These are phyloP conservation scores for Callipepla squamata DNA, from an alignment of 2,113 vertebrate species.

Conservation along the genomic window DNA sequence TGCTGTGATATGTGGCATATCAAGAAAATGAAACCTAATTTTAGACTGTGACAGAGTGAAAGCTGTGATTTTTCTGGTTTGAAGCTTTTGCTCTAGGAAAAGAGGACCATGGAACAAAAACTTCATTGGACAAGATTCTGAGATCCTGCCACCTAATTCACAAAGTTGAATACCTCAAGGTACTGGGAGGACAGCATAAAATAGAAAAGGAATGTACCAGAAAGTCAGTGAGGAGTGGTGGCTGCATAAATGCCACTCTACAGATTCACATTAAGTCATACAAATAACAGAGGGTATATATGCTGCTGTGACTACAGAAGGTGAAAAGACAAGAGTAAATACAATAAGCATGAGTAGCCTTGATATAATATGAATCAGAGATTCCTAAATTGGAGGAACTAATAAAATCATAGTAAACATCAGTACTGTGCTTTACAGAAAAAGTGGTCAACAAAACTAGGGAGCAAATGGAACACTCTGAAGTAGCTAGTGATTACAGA, in stretches of 20 bases:
- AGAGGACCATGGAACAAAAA: background rate
- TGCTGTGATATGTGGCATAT: background rate
- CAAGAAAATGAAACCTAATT: slow-evolving; percentile 17
- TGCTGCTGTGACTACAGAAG: background rate
- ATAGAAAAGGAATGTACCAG: background rate
- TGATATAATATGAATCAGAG: background rate
- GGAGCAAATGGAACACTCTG: background rate
- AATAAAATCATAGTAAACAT: slow-evolving; percentile 19
- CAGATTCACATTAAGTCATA: background rate
- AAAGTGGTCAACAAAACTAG: slow-evolving; percentile 37
- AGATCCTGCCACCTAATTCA: background rate
- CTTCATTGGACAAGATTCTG: background rate
- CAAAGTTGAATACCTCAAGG: background rate
- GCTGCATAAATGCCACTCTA: background rate
- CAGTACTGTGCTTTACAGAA: background rate
- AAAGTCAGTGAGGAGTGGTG: background rate
- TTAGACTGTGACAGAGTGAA: background rate
- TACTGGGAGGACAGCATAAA: background rate
- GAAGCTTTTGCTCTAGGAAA: background rate
- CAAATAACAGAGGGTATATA: background rate
- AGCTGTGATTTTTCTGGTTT: background rate
- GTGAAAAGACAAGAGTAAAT: background rate
- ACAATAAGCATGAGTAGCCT: background rate
- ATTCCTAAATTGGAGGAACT: background rate
- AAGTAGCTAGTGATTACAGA: slow-evolving; percentile 23